phyloP scores from a whole-genome alignment of 2,888 invertebrate species.

The Galeopsomyia nigrocyanea region DNA sequence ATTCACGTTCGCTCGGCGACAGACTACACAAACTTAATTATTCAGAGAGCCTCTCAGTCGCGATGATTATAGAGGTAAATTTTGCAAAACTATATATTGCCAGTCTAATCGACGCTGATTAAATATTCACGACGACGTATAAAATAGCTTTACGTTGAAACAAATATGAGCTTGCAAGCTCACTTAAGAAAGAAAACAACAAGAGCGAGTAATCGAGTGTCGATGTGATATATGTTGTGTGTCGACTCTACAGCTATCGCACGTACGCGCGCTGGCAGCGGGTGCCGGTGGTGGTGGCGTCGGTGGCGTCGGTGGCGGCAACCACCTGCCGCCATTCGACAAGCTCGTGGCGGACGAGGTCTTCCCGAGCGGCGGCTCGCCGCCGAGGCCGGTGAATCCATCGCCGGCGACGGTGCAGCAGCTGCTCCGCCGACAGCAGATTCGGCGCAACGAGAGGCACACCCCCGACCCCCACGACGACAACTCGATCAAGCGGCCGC shows the following conservation, averaged over 20 bases:
- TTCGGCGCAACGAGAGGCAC: slow-evolving; percentile 71
- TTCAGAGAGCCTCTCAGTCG: too few relatives aligned
- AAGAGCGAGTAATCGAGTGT: too few relatives aligned
- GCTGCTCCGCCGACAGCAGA: slow-evolving; percentile 75
- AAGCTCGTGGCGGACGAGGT: slow-evolving; percentile 62
- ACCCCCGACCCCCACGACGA: slow-evolving; percentile 79
- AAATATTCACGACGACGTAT: too few relatives aligned
- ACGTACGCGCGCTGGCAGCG: slow-evolving; percentile 67
- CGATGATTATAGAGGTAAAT: too few relatives aligned
- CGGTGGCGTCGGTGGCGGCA: slow-evolving; percentile 33
- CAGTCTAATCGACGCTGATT: too few relatives aligned
- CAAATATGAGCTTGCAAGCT: too few relatives aligned
- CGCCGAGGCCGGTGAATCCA: slow-evolving; percentile 64
- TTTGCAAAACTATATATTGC: too few relatives aligned
- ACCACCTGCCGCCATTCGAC: slow-evolving; percentile 66
- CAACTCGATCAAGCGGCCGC: slow-evolving; percentile 69
- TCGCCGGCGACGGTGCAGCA: slow-evolving; percentile 74
- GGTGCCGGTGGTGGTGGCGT: slow-evolving; percentile 41
- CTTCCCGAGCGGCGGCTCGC: slow-evolving; percentile 64
- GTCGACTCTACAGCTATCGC: slow-evolving; percentile 60
- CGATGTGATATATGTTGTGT: too few relatives aligned
- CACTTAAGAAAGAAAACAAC: too few relatives aligned
- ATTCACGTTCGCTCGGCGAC: too few relatives aligned
- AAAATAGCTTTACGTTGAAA: too few relatives aligned
- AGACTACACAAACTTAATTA: too few relatives aligned